These are phyloP conservation scores for Pseudomyrmex dendroicus DNA, from an alignment of 1,140 invertebrate species.

Conservation along the genomic window DNA sequence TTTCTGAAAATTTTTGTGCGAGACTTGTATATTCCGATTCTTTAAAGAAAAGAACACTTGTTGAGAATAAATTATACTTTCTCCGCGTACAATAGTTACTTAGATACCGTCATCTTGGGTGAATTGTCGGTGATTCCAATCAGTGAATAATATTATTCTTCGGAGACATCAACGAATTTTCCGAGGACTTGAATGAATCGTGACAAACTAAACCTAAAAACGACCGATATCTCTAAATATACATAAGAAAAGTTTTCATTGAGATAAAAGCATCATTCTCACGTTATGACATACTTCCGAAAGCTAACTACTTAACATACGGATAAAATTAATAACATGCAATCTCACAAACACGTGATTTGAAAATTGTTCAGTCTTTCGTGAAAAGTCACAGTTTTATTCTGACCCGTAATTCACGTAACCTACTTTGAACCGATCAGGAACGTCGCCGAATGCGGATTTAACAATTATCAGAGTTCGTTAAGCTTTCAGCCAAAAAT, in stretches of 20 bases:
- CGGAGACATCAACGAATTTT: constrained; percentile 65
- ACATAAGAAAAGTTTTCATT: neutral
- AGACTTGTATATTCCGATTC: neutral
- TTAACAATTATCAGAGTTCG: constrained; percentile 7
- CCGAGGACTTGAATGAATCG: constrained; percentile 61
- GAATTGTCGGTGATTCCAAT: neutral
- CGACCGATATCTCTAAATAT: neutral
- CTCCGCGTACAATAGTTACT: neutral
- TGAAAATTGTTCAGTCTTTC: neutral
- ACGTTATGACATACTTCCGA: neutral
- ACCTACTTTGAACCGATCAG: neutral
- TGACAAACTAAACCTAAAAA: neutral
- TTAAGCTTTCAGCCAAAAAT: constrained; percentile 9
- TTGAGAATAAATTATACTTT: neutral
- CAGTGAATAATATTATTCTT: neutral
- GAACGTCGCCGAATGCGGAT: neutral
- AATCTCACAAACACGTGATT: neutral
- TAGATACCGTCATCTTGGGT: neutral
- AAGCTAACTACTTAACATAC: neutral
- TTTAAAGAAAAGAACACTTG: neutral
- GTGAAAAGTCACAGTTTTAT: neutral
- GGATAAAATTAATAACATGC: neutral
- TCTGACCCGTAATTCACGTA: neutral
- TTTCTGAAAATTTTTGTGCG: neutral
- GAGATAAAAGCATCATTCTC: neutral